Evolutionary conservation across 2,797 vertebrate species (phyloP).

Genomic region (Graptemys geographica): DNA sequence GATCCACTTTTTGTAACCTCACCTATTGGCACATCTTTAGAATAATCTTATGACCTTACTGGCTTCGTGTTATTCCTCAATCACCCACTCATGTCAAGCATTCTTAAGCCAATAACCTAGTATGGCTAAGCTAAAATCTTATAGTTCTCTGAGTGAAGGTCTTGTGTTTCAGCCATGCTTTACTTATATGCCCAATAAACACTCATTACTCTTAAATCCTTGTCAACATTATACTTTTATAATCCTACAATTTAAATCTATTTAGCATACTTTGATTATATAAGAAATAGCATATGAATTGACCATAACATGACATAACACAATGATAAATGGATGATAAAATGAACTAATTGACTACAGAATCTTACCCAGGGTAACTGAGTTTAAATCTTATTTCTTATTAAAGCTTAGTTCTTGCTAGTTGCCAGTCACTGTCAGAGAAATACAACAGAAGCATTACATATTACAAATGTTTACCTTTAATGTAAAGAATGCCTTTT

Average conservation of each 20-base stretch:
- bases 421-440: background rate
- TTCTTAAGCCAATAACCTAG: background rate
- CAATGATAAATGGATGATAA: background rate
- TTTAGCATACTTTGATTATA: background rate
- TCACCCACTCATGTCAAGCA: background rate
- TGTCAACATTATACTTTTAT: too few species aligned
- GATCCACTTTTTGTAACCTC: too few species aligned
- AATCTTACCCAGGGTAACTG: background rate
- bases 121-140: too few species aligned
- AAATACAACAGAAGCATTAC: background rate
- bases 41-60: background rate
- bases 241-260: too few species aligned
- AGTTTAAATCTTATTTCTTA: background rate
- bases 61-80: background rate
- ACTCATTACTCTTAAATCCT: too few species aligned
- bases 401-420: background rate
- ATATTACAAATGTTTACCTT: background rate
- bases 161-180: too few species aligned
- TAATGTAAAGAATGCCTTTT: slow-evolving; percentile 33
- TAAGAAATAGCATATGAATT: background rate
- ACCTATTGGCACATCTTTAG: background rate
- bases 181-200: too few species aligned
- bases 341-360: background rate
- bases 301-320: background rate
- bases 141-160: too few species aligned